Evolutionary conservation across 2,113 vertebrate species (phyloP), one percentile per base, ranked within the genome.

Genomic region (Onychostruthus taczanowskii): DNA sequence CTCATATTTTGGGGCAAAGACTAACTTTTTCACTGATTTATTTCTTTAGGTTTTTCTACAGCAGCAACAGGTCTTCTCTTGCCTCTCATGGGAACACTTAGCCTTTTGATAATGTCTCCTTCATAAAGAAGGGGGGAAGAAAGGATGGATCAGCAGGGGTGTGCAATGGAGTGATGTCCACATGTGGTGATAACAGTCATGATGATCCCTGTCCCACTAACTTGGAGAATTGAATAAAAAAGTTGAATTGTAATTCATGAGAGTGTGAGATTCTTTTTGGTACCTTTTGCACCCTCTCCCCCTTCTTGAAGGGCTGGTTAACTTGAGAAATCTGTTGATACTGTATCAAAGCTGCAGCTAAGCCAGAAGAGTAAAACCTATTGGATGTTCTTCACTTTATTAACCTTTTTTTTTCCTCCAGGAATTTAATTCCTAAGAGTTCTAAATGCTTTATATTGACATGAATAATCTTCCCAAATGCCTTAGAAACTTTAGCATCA

Each of bases 21-120:
- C 82, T 97, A 90, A 96, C 47, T 87, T 92, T 31, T 94, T 90
- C n/a, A 81, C 63, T 92, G 44, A 13, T 95, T 94, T 97, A 33
- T 95, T 95, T 87, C 58, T 91, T 53, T 73, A 96, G 96, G 96
- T 86, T 89, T 95, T 90, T 78, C 85, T 92, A 9, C 80, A 50
- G 23, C 73, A 75, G 31, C 72, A 68, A 76, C 79, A 92, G 37
- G 31, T 63, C 63, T n/a, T 72, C 50, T 64, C 39, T 55, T 85
- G 49, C 41, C 49, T 92, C 59, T 39, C 30, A 2, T 0, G 18
- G 70, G 74, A 39, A 23, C 27, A 8, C 23, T 31, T 73, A 24
- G 27, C 7, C 7, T 85, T 87, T 66, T 79, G 44, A 9, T 84
- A 80, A 52, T 74, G 53, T 28, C n/a, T 50, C 66, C 28, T 91